Base-by-base conservation (phyloP, 2,113 vertebrate species). In the Sinosuthora webbiana region DNA sequence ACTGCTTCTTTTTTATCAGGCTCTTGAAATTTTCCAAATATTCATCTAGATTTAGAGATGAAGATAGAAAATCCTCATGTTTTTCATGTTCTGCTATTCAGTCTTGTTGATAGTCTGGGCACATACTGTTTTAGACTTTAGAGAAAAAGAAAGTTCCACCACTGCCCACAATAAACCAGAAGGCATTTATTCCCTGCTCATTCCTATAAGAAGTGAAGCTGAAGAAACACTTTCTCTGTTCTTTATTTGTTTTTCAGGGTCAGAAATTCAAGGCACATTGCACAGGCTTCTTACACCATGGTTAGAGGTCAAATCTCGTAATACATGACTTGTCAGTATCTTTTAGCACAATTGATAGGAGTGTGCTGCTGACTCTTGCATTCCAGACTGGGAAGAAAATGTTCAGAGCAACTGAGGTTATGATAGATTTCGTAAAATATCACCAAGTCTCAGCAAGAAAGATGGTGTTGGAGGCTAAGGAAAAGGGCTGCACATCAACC, bases 221-320 rank as follows among this genome's bases (percentile, higher is more conserved):
- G 88, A 95, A 95, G 94, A 92, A 96, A 95, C 93, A 68, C 85
- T 94, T 94, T 95, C 83, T 90, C 83, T 70, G 60, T 96, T 96
- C 90, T 96, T 96, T 95, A 95, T 95, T 96, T 96, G 92, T 93
- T 96, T 96, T 94, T 92, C 96, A 96, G 96, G 94, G 95, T 95
- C 95, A 96, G 91, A 88, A 95, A 95, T 96, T 92, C 93, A 83
- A 97, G 95, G 89, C 93, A 67, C 92, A 93, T 55, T 94, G 92
- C 91, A 82, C 74, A 87, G 85, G 76, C 78, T 93, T 90, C 90
- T 97, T 95, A 91, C 52, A 94, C 82, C 41, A 74, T 14, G 60
- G 87, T 87, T 91, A 95, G 95, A 96, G 92, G 96, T 96, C 95
- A 95, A 96, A 97, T 64, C 93, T 96, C 44, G 10, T 90, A 95